Conservation (phyloP, 2,797 vertebrate species). For the Clamator glandarius region DNA sequence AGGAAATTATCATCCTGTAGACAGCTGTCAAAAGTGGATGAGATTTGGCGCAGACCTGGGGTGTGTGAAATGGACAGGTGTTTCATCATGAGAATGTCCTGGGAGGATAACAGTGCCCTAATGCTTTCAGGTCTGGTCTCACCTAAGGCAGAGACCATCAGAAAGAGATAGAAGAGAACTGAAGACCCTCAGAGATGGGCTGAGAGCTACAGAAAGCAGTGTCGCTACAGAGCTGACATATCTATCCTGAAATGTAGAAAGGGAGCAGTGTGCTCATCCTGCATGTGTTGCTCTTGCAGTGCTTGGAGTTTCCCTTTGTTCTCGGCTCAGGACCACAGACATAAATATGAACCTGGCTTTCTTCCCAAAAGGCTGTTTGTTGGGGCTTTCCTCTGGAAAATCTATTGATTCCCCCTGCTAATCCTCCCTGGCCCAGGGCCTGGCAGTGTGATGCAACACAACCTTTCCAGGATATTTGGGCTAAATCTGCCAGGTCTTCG, state of each 20-base stretch:
- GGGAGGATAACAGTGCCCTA: not conserved
- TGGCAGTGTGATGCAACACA: not conserved
- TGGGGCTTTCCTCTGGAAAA: slow-evolving; percentile 44
- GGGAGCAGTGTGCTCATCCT: fast-evolving
- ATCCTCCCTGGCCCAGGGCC: not conserved
- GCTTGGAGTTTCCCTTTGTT: not conserved
- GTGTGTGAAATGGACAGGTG: not conserved
- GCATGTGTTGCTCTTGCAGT: not conserved
- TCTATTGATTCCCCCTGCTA: not conserved
- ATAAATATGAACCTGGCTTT: not conserved
- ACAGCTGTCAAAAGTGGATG: not conserved
- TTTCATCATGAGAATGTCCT: no score
- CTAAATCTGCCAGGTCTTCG: not conserved
- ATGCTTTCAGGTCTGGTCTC: not conserved
- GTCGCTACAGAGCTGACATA: not conserved
- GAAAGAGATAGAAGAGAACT: not conserved
- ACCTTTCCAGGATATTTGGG: fast-evolving
- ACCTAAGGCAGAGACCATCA: not conserved
- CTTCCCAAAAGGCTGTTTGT: not conserved
- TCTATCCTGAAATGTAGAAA: fast-evolving
- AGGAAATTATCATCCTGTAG: not conserved
- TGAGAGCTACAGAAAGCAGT: not conserved
- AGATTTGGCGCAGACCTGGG: not conserved
- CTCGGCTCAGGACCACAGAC: not conserved
- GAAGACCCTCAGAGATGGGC: not conserved